phyloP scores from a whole-genome alignment of 2,888 invertebrate species.

The Petrophora chlorosata region DNA sequence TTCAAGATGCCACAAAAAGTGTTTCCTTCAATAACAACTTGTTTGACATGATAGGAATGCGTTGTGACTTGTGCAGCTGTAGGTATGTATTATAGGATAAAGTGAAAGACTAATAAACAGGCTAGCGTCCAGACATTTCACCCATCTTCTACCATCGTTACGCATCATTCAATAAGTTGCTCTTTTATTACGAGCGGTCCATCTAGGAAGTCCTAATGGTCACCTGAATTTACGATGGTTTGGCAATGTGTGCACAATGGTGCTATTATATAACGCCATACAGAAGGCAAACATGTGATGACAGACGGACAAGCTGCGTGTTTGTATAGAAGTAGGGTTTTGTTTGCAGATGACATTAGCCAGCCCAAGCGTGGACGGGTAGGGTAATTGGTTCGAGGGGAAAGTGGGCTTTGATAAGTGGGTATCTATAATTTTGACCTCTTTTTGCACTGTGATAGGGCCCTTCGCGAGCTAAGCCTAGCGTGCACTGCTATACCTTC shows the following conservation, averaged over 20 bases:
- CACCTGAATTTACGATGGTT: conserved; percentile 17
- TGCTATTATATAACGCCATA: conserved; percentile 10
- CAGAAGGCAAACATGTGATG: conserved; percentile 12
- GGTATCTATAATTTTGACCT: too few species aligned
- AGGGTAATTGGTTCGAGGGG: conserved; percentile 6
- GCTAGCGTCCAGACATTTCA: too few species aligned
- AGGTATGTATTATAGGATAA: too few species aligned
- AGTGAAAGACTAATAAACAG: too few species aligned
- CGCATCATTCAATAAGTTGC: conserved; percentile 7
- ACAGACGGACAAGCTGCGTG: conserved; percentile 7
- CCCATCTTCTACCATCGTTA: too few species aligned
- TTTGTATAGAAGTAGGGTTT: conserved; percentile 16
- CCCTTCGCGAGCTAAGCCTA: too few species aligned
- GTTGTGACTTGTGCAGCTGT: too few species aligned
- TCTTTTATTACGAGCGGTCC: conserved; percentile 2
- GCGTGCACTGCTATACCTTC: too few species aligned
- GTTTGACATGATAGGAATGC: too few species aligned
- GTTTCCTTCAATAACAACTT: too few species aligned
- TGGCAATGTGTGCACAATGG: conserved; percentile 22
- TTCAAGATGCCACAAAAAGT: too few species aligned
- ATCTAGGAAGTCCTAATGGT: conserved; percentile 20
- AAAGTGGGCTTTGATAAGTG: conserved; percentile 17
- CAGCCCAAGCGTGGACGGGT: conserved; percentile 8
- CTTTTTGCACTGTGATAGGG: too few species aligned
- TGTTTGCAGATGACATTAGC: conserved; percentile 15